Base-by-base conservation (phyloP, 1,140 invertebrate genomes). In the Anagrus nilaparvatae region DNA sequence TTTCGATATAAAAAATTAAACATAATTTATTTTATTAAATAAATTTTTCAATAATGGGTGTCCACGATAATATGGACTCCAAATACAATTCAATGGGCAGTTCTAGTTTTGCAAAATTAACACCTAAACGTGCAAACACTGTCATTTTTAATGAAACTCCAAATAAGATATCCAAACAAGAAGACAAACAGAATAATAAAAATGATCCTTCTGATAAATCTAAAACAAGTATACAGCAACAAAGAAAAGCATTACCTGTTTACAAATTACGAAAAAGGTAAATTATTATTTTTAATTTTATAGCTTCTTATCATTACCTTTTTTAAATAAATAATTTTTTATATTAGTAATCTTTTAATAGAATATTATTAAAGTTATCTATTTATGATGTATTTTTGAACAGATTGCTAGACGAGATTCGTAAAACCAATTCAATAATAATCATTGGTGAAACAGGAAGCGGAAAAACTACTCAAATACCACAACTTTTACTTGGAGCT, bases 391-490 rank as follows among this genome's bases (percentile, higher is more conserved):
- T 13, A 39, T 36, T 21, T 27, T 36, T 46, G 60, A 62, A 4
- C 44, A 76, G 73, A 39, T 48, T 80, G 14, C 50, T 79, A 3
- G 63, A 73, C 41, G 64, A 77, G 50, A 72, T 79, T 28, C 57
- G 64, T 12, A 65, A 63, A 32, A 53, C 75, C 47, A 66, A 69
- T 25, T 84, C 79, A 3, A 52, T 85, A 2, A 78, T 95, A 29
- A 67, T 95, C 12, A 81, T 94, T 52, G 88, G 87, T 6, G 89
- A 93, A 65, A 93, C 89, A 2, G 89, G 87, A 4, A 81, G 84
- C 63, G 89, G 87, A 1, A 95, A 93, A 68, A 92, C 87, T 2
- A 94, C 89, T 3, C 88, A 94, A 61, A 84, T 94, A 37, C 88
- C 89, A 3, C 87, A 90, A 61, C 76, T 79, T 48, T 40, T 68